phyloP scores from a whole-genome alignment of 2,797 vertebrate genomes.

The Picus viridis region DNA sequence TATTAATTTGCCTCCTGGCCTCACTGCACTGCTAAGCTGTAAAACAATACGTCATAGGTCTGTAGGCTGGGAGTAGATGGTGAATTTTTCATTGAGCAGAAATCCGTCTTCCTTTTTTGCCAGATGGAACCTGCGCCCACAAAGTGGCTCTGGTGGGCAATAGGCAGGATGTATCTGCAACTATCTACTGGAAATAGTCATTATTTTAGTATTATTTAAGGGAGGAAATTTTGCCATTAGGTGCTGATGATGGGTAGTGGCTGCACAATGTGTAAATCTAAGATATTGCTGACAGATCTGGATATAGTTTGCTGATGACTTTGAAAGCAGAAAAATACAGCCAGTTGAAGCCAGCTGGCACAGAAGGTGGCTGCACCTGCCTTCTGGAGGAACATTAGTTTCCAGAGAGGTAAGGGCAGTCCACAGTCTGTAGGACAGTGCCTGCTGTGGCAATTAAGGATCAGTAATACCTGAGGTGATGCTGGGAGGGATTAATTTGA shows the following conservation, averaged over 20 bases:
- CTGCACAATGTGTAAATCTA: neutral
- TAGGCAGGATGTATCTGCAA: neutral
- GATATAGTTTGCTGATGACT: neutral
- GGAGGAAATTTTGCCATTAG: neutral
- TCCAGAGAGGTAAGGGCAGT: neutral
- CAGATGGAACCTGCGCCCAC: neutral
- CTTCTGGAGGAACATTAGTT: neutral
- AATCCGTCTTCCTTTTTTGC: neutral
- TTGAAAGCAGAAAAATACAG: neutral
- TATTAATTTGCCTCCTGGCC: constrained; percentile 10
- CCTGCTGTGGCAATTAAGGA: neutral
- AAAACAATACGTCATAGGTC: neutral
- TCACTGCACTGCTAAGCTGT: neutral
- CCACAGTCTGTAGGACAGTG: accelerated
- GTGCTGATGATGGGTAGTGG: neutral
- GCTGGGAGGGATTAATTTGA: neutral
- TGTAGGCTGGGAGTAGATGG: neutral
- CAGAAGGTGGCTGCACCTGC: neutral
- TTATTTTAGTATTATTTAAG: neutral
- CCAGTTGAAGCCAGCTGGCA: neutral
- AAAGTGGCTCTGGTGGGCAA: neutral
- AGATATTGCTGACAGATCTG: neutral
- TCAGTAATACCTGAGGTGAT: neutral
- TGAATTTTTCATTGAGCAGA: neutral
- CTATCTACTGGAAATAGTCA: neutral